Conservation (phyloP, 2,797 vertebrate species). For the Limosa lapponica region DNA sequence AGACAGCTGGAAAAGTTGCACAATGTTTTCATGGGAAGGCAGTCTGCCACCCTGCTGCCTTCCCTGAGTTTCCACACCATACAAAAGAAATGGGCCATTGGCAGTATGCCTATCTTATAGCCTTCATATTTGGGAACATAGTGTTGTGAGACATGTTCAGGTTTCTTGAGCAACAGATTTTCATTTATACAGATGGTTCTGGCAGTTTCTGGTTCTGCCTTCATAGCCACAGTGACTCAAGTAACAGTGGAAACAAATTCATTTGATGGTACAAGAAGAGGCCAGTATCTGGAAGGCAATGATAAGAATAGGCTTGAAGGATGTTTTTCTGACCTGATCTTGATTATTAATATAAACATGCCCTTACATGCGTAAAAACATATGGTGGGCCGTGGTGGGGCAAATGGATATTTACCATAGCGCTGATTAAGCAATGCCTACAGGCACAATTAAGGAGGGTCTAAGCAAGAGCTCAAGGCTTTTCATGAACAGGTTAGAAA, state of each 20-base stretch:
- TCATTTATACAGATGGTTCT: neutral
- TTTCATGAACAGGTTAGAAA: neutral
- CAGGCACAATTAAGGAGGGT: neutral
- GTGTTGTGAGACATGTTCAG: neutral
- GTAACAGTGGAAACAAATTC: neutral
- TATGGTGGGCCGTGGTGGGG: rapidly evolving
- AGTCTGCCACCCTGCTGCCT: neutral
- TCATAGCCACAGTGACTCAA: neutral
- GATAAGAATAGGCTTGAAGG: neutral
- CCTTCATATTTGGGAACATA: neutral
- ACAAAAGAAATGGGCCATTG: rapidly evolving
- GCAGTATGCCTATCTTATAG: neutral
- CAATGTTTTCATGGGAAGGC: neutral
- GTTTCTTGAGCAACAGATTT: neutral
- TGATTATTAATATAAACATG: neutral
- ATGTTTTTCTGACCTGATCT: neutral
- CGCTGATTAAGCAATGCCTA: neutral
- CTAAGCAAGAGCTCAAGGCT: neutral
- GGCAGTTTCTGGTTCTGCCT: neutral
- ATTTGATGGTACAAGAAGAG: neutral
- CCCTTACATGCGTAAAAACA: neutral
- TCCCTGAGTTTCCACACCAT: neutral
- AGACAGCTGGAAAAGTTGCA: neutral
- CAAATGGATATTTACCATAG: neutral
- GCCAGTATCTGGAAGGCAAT: neutral